Conservation (phyloP, 2,888 invertebrate genomes). For the Zygogramma bicolorata region DNA sequence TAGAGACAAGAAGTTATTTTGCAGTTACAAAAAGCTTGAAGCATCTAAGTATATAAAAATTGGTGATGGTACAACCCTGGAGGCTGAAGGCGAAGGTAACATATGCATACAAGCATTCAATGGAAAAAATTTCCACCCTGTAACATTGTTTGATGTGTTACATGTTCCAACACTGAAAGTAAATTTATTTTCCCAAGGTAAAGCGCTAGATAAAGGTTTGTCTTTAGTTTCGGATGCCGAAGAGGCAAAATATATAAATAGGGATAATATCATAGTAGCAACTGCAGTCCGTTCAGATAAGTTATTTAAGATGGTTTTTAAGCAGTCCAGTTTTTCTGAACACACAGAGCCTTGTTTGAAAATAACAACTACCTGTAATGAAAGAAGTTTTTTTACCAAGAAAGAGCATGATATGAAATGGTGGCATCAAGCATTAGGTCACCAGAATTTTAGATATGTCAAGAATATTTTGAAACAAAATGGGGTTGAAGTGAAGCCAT, state of each 20-base stretch:
- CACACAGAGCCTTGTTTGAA: not conserved
- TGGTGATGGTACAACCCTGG: conserved; percentile 24
- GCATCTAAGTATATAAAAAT: conserved; percentile 28
- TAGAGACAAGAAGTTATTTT: conserved; percentile 26
- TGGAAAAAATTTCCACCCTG: conserved; percentile 27
- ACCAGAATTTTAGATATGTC: conserved; percentile 37
- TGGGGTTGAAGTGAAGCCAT: conserved; percentile 4
- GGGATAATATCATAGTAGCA: conserved; percentile 20
- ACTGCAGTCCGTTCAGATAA: conserved; percentile 25
- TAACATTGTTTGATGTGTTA: conserved; percentile 39
- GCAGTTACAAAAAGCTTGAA: not conserved
- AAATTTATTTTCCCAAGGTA: conserved; percentile 46
- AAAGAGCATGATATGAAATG: not conserved
- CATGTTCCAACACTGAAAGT: conserved; percentile 43
- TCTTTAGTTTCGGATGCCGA: conserved; percentile 36
- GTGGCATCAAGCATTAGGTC: conserved; percentile 31
- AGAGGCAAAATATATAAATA: conserved; percentile 31
- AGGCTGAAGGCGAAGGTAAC: conserved; percentile 29
- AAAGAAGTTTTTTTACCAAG: not conserved
- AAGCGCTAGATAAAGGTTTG: conserved; percentile 45
- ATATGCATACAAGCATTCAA: conserved; percentile 25
- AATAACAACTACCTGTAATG: not conserved
- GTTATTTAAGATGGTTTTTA: conserved; percentile 31
- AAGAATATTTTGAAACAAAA: conserved; percentile 26
- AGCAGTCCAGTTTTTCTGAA: not conserved